A percentile compares a stretch with the other conserved stretches of the same genome.
Evolutionary conservation across 2,113 vertebrate genomes (phyloP).

Genomic region (Tetrao urogallus): DNA sequence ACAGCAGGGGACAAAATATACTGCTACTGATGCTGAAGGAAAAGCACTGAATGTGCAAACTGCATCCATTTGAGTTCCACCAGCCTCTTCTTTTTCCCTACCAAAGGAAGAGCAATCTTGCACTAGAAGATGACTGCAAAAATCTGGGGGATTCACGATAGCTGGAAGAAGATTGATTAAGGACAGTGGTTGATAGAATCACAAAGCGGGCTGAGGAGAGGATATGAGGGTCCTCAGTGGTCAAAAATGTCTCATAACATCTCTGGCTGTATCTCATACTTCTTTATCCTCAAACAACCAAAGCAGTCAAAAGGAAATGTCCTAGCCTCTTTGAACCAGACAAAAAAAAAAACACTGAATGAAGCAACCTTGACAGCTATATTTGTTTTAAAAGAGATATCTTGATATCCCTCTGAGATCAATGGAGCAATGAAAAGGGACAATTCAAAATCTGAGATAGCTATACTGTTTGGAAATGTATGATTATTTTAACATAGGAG

Average conservation of each 20-base stretch:
- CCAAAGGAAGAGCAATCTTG: neutral
- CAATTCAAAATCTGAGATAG: neutral
- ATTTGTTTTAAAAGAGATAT: neutral
- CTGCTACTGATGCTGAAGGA: neutral
- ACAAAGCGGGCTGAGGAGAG: neutral
- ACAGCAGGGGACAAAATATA: neutral
- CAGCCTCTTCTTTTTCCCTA: neutral
- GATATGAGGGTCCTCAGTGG: neutral
- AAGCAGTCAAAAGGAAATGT: neutral
- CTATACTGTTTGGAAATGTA: neutral
- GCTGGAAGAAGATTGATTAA: neutral
- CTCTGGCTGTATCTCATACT: neutral
- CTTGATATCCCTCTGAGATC: neutral
- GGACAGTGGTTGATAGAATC: neutral
- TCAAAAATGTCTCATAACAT: neutral
- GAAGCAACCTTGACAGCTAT: neutral
- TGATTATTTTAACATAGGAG: neutral
- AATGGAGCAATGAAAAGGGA: neutral
- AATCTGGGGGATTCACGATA: neutral
- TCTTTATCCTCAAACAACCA: neutral
- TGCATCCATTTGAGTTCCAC: neutral
- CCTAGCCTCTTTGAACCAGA: neutral
- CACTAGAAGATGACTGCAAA: neutral
- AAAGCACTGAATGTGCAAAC: accelerated
- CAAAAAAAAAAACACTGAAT: neutral